A percentile compares a stretch with the other conserved stretches of the same genome.
phyloP scores from a whole-genome alignment of 2,888 invertebrate species.

The Ornithoptera priamus region DNA sequence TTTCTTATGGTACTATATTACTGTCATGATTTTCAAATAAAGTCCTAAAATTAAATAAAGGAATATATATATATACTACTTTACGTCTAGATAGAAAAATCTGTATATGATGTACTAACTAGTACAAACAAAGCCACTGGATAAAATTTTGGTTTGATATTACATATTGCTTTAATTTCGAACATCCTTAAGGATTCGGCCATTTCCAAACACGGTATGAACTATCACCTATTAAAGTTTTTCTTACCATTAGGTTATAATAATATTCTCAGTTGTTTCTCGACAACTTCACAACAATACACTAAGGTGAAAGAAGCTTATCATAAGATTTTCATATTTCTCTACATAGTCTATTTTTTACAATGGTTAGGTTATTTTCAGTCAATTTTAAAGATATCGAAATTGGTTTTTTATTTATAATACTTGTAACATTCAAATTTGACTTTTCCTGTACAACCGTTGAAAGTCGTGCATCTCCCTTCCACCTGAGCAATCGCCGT shows the following conservation, averaged over 20 bases:
- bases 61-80: too few relatives aligned
- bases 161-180: too few relatives aligned
- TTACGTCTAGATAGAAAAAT: too few relatives aligned
- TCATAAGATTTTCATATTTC: not conserved
- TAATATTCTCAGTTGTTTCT: not conserved
- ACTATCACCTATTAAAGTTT: conserved; percentile 1
- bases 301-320: too few relatives aligned
- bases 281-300: too few relatives aligned
- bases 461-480: conserved; percentile 4
- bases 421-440: not conserved
- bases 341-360: not conserved
- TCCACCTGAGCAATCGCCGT: conserved; percentile 34
- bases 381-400: not conserved
- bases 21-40: too few relatives aligned
- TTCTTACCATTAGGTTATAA: not conserved
- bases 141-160: too few relatives aligned
- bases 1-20: too few relatives aligned
- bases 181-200: not conserved
- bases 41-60: too few relatives aligned
- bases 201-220: conserved; percentile 1
- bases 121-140: too few relatives aligned
- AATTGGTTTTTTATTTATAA: not conserved
- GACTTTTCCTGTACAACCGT: not conserved
- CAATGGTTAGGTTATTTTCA: too few relatives aligned
- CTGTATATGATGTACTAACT: too few relatives aligned